These are phyloP conservation scores for Teleiodes luculella DNA, from an alignment of 2,888 invertebrate species.

Conservation along the genomic window DNA sequence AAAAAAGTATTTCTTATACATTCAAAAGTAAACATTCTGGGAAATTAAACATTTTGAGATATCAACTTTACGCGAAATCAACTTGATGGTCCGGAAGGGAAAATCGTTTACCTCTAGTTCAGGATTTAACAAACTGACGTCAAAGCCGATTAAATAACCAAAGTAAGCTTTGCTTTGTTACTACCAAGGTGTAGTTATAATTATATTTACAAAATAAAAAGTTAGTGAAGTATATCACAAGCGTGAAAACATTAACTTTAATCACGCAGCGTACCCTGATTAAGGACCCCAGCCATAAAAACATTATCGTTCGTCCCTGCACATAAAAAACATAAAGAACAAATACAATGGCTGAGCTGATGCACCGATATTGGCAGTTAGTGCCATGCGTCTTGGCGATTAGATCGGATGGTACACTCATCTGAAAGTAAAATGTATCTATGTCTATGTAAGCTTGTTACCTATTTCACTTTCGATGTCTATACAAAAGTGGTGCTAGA, in stretches of 20 bases:
- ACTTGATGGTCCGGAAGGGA: no score
- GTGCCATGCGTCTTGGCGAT: constrained; percentile 65
- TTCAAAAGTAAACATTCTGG: no score
- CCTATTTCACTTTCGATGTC: not conserved
- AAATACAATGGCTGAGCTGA: constrained; percentile 68
- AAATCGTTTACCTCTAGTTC: no score
- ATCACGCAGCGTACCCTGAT: constrained; percentile 74
- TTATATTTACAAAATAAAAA: no score
- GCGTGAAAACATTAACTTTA: constrained; percentile 58
- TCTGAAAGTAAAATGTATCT: not conserved
- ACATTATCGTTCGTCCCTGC: constrained; percentile 75
- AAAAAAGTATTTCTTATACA: no score
- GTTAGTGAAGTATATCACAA: not conserved
- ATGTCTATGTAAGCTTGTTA: not conserved
- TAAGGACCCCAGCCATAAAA: constrained; percentile 74
- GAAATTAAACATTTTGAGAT: no score
- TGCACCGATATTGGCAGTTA: constrained; percentile 77
- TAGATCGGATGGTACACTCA: constrained; percentile 44
- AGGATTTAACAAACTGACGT: no score
- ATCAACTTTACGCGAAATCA: no score
- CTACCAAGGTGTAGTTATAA: no score
- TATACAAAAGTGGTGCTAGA: not conserved
- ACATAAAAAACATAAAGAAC: constrained; percentile 76
- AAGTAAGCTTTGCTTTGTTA: no score
- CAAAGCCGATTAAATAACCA: no score